phyloP scores from a whole-genome alignment of 2,888 invertebrate species.

The Drosophila tanythrix region DNA sequence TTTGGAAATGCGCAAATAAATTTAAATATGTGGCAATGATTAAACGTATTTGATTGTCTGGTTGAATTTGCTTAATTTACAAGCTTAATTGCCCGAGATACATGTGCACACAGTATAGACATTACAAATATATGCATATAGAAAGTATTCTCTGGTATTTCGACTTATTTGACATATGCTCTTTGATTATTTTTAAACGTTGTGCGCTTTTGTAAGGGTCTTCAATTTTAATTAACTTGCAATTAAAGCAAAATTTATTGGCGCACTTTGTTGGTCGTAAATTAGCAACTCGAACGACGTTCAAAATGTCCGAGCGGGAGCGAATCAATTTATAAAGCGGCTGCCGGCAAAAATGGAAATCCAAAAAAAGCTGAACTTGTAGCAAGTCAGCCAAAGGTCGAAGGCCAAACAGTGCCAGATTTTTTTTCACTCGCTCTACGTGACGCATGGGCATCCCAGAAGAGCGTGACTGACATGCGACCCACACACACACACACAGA shows the following conservation, averaged over 20 bases:
- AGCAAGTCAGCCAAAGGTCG: constrained; percentile 40
- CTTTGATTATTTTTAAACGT: constrained; percentile 24
- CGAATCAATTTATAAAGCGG: constrained; percentile 66
- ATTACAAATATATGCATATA: background rate
- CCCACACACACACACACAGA: constrained; percentile 14
- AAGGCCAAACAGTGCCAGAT: constrained; percentile 17
- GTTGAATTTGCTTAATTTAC: constrained; percentile 24
- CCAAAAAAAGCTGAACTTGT: constrained; percentile 23
- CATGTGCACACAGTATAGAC: constrained; percentile 1
- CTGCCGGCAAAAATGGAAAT: constrained; percentile 18
- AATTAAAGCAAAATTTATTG: constrained; percentile 76
- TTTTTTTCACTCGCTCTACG: constrained; percentile 23
- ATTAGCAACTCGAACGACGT: constrained; percentile 56
- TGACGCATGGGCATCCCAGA: constrained; percentile 45
- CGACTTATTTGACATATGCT: constrained; percentile 5
- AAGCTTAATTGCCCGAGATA: constrained; percentile 21
- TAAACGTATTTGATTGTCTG: constrained; percentile 15
- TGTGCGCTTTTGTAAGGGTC: constrained; percentile 14
- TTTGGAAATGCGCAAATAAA: background rate
- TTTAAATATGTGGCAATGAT: constrained; percentile 16
- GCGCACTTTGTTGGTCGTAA: constrained; percentile 72
- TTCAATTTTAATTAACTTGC: constrained; percentile 72
- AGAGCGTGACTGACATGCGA: constrained; percentile 41
- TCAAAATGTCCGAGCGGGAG: constrained; percentile 49
- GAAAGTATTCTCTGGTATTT: constrained; percentile 8